Evolutionary conservation across 1,140 invertebrate genomes (phyloP), one percentile per base, ranked within the genome.

Genomic region (Drosophila pandora): DNA sequence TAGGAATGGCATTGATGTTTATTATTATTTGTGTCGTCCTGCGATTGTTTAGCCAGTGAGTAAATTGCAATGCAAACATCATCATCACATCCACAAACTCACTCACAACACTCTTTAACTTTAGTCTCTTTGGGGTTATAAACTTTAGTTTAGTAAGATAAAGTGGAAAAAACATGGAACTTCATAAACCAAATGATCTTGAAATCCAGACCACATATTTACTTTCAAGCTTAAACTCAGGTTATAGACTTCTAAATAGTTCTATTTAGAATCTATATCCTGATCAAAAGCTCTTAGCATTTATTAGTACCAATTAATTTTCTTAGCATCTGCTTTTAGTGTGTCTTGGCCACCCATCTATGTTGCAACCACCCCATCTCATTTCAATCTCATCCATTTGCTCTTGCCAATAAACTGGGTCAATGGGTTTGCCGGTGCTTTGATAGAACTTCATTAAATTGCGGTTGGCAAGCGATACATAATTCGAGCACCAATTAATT

Each of bases 11-110:
- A 61, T 94, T 98, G 53, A 98, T 98, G 97, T 98, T 98, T 92
- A 94, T 98, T 92, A 97, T 97, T 91, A 97, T 98, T 90, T 98
- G 97, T 92, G 96, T 98, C 71, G 97, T 98, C 41, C 94, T 98
- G 58, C 94, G 96, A 90, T 94, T 98, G 76, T 98, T 98, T 93
- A 97, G 96, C 95, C 97, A 95, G 97, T 97, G 94, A 94, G 94
- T 94, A 82, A 81, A 87, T 88, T 90, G 76, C 79, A 88, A 72
- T 79, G 83, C 83, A 88, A 83, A 85, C 82, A 85, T 87, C 65
- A 58, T 58, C 69, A 77, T 53, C 17, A 39, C 59, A 56, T 43
- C 50, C 23, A 60, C 64, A 55, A 21, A 30, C 48, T 43, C 34
- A 10, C 34, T 7, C 21, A 12, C 21, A 10, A 1, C 41, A 30